These are phyloP conservation scores for Bubo scandiacus DNA, from an alignment of 2,113 vertebrate genomes.

Conservation along the genomic window DNA sequence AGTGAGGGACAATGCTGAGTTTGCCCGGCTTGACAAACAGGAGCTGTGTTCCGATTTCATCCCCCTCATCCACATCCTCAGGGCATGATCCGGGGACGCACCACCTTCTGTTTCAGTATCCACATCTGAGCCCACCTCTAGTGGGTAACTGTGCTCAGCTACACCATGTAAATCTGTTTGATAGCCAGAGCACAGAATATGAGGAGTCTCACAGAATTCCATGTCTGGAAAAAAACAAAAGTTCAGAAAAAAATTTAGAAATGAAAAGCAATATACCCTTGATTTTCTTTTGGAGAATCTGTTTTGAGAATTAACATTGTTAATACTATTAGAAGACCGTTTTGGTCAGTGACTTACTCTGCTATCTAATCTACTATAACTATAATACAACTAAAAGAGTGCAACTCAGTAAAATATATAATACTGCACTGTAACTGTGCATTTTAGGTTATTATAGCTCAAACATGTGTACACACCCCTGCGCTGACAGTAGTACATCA, in stretches of 20 bases:
- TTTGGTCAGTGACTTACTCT: neutral
- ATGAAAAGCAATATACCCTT: neutral
- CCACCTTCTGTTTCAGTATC: slow-evolving; percentile 91
- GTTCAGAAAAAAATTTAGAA: neutral
- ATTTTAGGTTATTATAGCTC: neutral
- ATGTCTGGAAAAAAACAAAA: slow-evolving; percentile 79
- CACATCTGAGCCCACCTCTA: slow-evolving; percentile 87
- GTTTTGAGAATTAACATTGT: neutral
- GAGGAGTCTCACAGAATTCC: slow-evolving; percentile 89
- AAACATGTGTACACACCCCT: neutral
- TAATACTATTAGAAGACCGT: neutral
- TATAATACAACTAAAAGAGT: neutral
- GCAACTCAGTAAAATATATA: neutral
- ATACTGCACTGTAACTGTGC: neutral
- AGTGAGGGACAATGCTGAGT: slow-evolving; percentile 92
- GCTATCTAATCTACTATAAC: neutral
- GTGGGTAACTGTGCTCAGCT: slow-evolving; percentile 82
- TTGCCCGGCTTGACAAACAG: slow-evolving; percentile 92
- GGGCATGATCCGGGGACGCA: slow-evolving; percentile 84
- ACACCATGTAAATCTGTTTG: slow-evolving; percentile 80
- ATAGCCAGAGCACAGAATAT: slow-evolving; percentile 86
- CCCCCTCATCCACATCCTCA: slow-evolving; percentile 93
- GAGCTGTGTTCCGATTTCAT: slow-evolving; percentile 95
- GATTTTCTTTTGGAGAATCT: neutral
- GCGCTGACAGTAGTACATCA: neutral